Conservation (phyloP, 23 tunicate species). For the Halocynthia roretzi region DNA sequence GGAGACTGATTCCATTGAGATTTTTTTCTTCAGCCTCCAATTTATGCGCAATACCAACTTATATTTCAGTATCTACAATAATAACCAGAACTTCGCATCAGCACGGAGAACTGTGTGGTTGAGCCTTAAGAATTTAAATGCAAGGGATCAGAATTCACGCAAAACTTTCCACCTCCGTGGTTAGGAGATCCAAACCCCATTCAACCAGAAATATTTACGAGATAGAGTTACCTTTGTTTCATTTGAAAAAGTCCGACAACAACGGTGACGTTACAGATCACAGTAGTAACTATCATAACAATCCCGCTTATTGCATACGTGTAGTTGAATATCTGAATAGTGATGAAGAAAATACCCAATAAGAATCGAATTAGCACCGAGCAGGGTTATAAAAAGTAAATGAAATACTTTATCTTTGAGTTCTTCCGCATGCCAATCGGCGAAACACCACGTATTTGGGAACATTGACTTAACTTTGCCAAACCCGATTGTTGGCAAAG, state of each 20-base stretch:
- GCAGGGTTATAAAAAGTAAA: not conserved
- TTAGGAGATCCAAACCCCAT: not conserved
- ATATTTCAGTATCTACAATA: too few species aligned
- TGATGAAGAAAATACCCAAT: not conserved
- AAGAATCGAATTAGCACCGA: not conserved
- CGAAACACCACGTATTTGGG: conserved; percentile 73
- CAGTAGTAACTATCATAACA: conserved; percentile 31
- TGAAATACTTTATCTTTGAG: conserved; percentile 25
- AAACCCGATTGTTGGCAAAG: conserved; percentile 47
- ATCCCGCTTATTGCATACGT: conserved; percentile 41
- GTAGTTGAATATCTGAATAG: conserved; percentile 59
- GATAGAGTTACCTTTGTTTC: conserved; percentile 32
- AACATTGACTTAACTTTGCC: conserved; percentile 53
- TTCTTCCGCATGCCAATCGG: conserved; percentile 47
- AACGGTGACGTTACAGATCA: conserved; percentile 45
- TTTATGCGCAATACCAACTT: too few species aligned
- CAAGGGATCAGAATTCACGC: not conserved
- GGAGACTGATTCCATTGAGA: too few species aligned
- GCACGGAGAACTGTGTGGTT: too few species aligned
- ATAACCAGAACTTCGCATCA: too few species aligned
- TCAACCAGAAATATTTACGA: conserved; percentile 1
- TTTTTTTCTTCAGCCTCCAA: too few species aligned
- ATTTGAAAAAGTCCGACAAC: conserved; percentile 39
- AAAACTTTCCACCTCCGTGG: not conserved
- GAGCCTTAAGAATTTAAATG: too few species aligned